Base-by-base conservation (phyloP, 2,797 vertebrate species). In the Dallia pectoralis region DNA sequence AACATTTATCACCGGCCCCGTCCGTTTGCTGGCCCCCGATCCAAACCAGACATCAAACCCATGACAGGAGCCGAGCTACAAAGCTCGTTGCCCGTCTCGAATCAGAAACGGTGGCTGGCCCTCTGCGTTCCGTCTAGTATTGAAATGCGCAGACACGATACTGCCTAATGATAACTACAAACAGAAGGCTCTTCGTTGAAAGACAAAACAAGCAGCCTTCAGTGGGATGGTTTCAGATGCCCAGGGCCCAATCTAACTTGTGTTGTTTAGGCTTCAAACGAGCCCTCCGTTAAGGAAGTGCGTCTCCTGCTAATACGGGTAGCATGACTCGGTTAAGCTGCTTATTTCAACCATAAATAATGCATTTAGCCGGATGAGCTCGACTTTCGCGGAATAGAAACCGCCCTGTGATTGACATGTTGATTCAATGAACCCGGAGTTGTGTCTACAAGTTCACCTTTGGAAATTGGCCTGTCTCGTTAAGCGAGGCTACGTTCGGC, bases 201-300 rank as follows among this genome's bases (percentile, higher is more conserved):
- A 29, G 32, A 64, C 68, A 74, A 73, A 85, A 85, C 82, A 82
- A 77, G 74, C 64, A 69, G 73, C 73, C 88, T 85, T 92, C 85
- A 88, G 79, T 81, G 81, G 87, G 86, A 85, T 75, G 77, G 84
- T 83, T 84, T 84, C 74, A 25, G 85, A 87, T 86, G 91, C 88
- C 84, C 29, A 69, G 88, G 87, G 87, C 88, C 88, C 87, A 92
- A 91, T 92, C 91, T 92, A 86, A 91, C 85, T 81, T 81, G 86
- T 85, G 86, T 91, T 93, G 90, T 91, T 93, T 91, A 89, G 88
- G 92, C 91, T 93, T 93, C 91, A 90, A 94, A 92, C 90, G 88
- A 83, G 82, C 83, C 88, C 86, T 90, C 89, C 86, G 62, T 86
- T 77, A 75, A 81, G 75, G 77, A 73, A 89, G 89, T 81, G 85